Conservation (phyloP, 1,140 invertebrate species). For the Marisa cornuarietis region DNA sequence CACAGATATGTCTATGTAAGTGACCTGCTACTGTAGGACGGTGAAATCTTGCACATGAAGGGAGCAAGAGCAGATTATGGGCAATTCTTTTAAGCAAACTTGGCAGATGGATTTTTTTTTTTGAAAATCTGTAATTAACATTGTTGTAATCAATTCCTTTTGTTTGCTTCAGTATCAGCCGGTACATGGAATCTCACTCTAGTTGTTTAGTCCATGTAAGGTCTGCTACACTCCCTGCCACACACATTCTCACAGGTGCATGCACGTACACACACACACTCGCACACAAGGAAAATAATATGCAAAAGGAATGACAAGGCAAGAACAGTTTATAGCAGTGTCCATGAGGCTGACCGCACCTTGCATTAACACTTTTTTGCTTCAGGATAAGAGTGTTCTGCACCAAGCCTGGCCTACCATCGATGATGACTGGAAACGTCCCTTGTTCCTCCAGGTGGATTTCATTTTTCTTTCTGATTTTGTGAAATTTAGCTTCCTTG, state of each 20-base stretch:
- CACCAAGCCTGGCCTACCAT: slow-evolving; percentile 80
- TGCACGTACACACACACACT: slow-evolving; percentile 8
- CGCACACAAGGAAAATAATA: not conserved
- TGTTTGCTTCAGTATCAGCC: not conserved
- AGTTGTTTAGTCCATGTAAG: not conserved
- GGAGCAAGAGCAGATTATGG: not conserved
- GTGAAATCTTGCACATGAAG: not conserved
- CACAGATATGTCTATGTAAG: not conserved
- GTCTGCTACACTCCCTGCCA: slow-evolving; percentile 48
- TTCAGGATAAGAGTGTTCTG: slow-evolving; percentile 62
- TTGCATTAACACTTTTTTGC: slow-evolving; percentile 10
- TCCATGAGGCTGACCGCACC: too few species aligned
- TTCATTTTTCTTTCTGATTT: not conserved
- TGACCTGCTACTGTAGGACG: not conserved
- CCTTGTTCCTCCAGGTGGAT: slow-evolving; percentile 40
- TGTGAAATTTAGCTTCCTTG: too few species aligned
- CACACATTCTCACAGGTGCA: slow-evolving; percentile 66
- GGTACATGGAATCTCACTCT: not conserved
- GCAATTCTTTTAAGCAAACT: not conserved
- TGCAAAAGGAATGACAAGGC: not conserved
- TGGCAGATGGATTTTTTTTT: not conserved
- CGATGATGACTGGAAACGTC: slow-evolving; percentile 74
- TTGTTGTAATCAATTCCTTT: not conserved
- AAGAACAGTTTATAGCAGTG: too few species aligned
- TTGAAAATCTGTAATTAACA: not conserved